Conservation (phyloP, 1,140 invertebrate genomes). For the Drosophila varians region DNA sequence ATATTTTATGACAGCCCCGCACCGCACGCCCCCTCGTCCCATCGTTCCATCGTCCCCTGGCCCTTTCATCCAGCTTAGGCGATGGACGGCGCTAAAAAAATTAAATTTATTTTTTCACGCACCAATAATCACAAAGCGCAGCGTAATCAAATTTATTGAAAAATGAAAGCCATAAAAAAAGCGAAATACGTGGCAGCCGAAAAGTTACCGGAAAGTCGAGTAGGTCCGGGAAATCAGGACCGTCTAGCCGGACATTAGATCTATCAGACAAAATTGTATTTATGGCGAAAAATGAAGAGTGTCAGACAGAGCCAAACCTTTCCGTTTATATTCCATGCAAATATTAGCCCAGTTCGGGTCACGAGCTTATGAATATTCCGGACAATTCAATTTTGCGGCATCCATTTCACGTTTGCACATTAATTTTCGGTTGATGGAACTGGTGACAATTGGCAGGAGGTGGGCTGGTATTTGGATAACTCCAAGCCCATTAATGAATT, state of each 20-base stretch:
- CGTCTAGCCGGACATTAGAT: slow-evolving; percentile 14
- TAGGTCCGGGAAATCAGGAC: neutral
- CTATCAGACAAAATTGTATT: slow-evolving; percentile 14
- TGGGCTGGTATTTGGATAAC: slow-evolving; percentile 16
- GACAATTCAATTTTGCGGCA: slow-evolving; percentile 28
- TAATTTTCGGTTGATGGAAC: neutral
- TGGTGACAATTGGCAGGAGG: slow-evolving; percentile 1
- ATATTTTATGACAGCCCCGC: slow-evolving; percentile 66
- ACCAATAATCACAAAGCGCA: slow-evolving; percentile 81
- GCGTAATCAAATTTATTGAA: slow-evolving; percentile 82
- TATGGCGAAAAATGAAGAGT: slow-evolving; percentile 7
- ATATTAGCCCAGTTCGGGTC: slow-evolving; percentile 7
- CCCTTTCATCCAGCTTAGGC: slow-evolving; percentile 55
- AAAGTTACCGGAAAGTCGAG: slow-evolving; percentile 1
- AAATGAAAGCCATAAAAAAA: slow-evolving; percentile 78
- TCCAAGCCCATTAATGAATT: slow-evolving; percentile 34
- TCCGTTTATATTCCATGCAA: slow-evolving; percentile 5
- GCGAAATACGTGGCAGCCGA: slow-evolving; percentile 49
- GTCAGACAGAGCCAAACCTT: neutral
- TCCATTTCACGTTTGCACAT: slow-evolving; percentile 17
- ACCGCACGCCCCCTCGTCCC: neutral
- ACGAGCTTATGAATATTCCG: slow-evolving; percentile 4
- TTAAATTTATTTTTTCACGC: slow-evolving; percentile 81
- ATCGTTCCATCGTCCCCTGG: neutral
- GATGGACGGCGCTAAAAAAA: slow-evolving; percentile 38